Evolutionary conservation across 2,888 invertebrate genomes (phyloP).

Genomic region (Eupithecia pulchellata): DNA sequence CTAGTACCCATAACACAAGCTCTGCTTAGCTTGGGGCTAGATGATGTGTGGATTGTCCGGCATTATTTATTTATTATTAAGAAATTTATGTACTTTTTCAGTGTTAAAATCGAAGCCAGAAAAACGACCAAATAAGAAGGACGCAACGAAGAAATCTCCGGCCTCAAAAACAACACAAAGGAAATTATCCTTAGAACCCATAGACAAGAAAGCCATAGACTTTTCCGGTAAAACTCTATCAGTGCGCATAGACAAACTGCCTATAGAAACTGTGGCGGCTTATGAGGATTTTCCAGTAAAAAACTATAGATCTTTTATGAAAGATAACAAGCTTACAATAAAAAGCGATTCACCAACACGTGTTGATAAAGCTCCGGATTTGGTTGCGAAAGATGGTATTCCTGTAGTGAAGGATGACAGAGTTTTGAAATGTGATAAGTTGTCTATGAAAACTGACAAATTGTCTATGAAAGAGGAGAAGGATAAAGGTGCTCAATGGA

Average conservation of each 20-base stretch:
- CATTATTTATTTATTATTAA: too few relatives aligned
- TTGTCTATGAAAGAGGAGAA: conserved; percentile 30
- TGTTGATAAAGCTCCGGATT: conserved; percentile 13
- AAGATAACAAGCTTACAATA: conserved; percentile 32
- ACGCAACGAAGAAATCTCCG: conserved; percentile 18
- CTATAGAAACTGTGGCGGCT: conserved; percentile 13
- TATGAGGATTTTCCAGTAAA: conserved; percentile 27
- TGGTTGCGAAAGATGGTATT: conserved; percentile 23
- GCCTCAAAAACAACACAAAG: conserved; percentile 25
- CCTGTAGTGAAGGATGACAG: conserved; percentile 4
- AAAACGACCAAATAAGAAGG: conserved; percentile 49
- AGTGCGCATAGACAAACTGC: conserved; percentile 31
- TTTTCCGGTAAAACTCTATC: conserved; percentile 17
- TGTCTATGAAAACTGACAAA: conserved; percentile 34
- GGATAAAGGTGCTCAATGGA: conserved; percentile 47
- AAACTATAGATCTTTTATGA: conserved; percentile 35
- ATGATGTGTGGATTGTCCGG: too few relatives aligned
- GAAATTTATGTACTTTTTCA: conserved; percentile 48
- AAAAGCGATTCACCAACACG: conserved; percentile 19
- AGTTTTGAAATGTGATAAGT: conserved; percentile 31
- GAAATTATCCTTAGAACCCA: conserved; percentile 21
- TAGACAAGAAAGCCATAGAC: conserved; percentile 34
- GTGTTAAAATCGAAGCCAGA: conserved; percentile 71
- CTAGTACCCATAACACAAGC: too few relatives aligned
- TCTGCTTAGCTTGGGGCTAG: too few relatives aligned